Percentiles rank a stretch among this genome's conserved stretches.
Evolutionary conservation across 2,113 vertebrate species (phyloP).

Genomic region (Ondatra zibethicus): DNA sequence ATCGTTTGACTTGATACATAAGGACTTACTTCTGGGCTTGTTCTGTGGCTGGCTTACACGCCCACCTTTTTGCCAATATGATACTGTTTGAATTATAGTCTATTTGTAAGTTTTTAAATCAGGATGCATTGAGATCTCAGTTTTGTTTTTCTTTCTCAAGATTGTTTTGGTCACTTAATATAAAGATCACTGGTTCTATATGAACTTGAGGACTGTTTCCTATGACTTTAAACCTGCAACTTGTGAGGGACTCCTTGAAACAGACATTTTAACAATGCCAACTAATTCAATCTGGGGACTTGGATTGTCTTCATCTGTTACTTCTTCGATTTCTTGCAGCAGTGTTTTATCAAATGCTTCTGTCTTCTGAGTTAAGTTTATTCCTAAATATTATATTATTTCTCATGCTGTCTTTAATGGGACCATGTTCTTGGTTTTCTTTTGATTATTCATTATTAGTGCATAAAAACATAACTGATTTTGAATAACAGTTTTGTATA

Average conservation of each 20-base stretch:
- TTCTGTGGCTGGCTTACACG: background rate
- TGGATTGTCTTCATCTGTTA: background rate
- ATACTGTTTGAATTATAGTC: background rate
- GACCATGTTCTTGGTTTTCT: background rate
- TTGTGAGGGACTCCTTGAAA: background rate
- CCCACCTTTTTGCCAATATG: background rate
- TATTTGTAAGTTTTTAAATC: background rate
- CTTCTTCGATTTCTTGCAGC: background rate
- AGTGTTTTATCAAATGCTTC: background rate
- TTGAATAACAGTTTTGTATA: background rate
- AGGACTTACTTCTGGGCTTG: background rate
- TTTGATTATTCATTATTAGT: constrained; percentile 2
- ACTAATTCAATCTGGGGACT: background rate
- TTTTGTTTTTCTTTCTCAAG: constrained; percentile 30
- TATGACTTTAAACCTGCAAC: background rate
- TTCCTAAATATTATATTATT: constrained; percentile 30
- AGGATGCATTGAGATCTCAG: background rate
- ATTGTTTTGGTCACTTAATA: background rate
- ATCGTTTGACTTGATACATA: background rate
- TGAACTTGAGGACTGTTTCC: background rate
- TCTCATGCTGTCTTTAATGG: background rate
- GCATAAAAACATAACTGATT: background rate
- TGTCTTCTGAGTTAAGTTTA: constrained; percentile 1
- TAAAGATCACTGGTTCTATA: background rate
- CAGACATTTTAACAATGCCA: background rate